Base-by-base conservation (phyloP, 2,797 vertebrate species). In the Pagetopsis macropterus region DNA sequence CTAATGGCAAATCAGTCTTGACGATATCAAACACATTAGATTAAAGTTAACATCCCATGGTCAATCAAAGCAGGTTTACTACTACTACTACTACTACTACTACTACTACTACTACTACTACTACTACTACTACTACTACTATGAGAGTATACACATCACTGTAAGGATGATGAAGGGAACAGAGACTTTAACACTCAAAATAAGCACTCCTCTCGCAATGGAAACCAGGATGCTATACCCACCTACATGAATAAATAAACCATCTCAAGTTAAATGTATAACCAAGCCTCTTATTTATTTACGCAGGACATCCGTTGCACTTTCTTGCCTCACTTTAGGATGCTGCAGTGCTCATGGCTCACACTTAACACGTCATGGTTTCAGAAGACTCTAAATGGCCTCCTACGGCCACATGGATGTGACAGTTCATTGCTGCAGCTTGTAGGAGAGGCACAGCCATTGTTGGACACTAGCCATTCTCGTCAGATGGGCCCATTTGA, bases 401-500 rank as follows among this genome's bases (percentile, higher is more conserved):
- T 86, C 81, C 23, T 33, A 11, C 2, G 70, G 77, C 77, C 79
- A 45, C 57, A 15, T 27, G 60, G 68, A 78, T 64, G 83, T 86
- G 85, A 88, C 88, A 80, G 73, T 80, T 79, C 69, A 63, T 70
- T 63, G 81, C 78, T 71, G 69, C 21, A 5, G 37, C 57, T 82
- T 75, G 80, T 76, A 8, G 56, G 12, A 48, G 60, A 70, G 66
- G 16, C 59, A 52, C 58, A 82, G 55, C 23, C 77, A 66, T 80
- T 85, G 81, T 84, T 74, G 78, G 76, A 75, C 74, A 72, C 48
- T 21, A 51, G 84, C 62, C 61, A 69, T 51, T 66, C 63, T 70
- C 76, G 87, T 88, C 89, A 90, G 78, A 80, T 17, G 65, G 77
- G 45, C 61, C 81, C 56, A 76, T 90, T 82, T 81, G 69, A 85